Conservation (phyloP, 2,888 invertebrate genomes). For the Lithophane ornitopus region DNA sequence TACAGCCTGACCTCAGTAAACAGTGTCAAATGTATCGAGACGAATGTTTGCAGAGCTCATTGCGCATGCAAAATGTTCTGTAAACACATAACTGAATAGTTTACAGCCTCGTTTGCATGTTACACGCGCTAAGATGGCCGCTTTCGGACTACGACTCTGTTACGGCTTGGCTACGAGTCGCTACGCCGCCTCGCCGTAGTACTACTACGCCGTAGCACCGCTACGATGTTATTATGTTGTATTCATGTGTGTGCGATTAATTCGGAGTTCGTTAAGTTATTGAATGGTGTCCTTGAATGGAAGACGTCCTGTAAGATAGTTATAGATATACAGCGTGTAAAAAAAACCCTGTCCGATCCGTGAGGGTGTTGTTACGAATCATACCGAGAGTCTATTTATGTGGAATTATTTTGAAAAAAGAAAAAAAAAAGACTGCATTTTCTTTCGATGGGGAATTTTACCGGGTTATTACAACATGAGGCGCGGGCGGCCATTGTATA, state of each 20-base stretch:
- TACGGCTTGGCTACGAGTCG: conserved; percentile 37
- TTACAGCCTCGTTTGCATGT: conserved; percentile 61
- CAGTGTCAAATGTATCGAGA: conserved; percentile 46
- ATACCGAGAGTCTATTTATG: too few relatives aligned
- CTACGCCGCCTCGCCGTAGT: conserved; percentile 27
- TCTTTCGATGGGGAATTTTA: too few relatives aligned
- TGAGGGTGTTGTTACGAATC: too few relatives aligned
- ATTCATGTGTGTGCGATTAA: conserved; percentile 45
- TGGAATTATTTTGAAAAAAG: too few relatives aligned
- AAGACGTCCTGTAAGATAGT: background rate
- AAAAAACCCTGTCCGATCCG: too few relatives aligned
- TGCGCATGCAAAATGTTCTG: conserved; percentile 57
- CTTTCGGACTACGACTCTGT: conserved; percentile 28
- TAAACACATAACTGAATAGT: conserved; percentile 61
- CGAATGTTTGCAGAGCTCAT: conserved; percentile 49
- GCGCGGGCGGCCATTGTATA: too few relatives aligned
- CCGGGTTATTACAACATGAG: too few relatives aligned
- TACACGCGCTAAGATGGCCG: conserved; percentile 49
- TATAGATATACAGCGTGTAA: too few relatives aligned
- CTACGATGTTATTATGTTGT: conserved; percentile 37
- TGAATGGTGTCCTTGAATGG: background rate
- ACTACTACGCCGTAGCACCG: conserved; percentile 46
- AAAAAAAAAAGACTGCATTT: too few relatives aligned
- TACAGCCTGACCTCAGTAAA: background rate
- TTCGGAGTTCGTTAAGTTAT: conserved; percentile 33